Evolutionary conservation across 2,113 vertebrate species (phyloP).

Genomic region (Poicephalus gulielmi): DNA sequence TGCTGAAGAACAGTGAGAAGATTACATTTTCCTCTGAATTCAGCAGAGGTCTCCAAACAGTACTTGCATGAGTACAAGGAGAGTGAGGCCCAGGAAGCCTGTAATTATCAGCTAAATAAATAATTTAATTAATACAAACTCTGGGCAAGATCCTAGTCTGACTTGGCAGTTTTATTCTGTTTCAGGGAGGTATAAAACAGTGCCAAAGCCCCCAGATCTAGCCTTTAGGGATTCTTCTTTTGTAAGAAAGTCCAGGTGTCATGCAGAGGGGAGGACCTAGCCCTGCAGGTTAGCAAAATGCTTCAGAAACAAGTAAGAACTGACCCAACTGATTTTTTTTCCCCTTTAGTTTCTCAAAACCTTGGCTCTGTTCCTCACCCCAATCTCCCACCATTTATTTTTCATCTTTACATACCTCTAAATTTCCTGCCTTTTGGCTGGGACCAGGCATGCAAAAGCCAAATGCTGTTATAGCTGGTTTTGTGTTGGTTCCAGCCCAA

Average conservation of each 20-base stretch:
- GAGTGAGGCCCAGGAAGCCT: neutral
- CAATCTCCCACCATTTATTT: neutral
- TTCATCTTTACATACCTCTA: slow-evolving; percentile 47
- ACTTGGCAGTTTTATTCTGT: slow-evolving; percentile 21
- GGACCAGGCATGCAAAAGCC: neutral
- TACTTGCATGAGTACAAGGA: neutral
- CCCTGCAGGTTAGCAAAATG: neutral
- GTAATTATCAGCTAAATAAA: slow-evolving; percentile 49
- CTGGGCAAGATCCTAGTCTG: neutral
- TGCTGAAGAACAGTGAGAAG: neutral
- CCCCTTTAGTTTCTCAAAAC: neutral
- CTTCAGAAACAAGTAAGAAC: slow-evolving; percentile 29
- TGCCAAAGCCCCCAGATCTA: neutral
- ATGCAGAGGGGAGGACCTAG: neutral
- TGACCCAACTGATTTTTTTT: neutral
- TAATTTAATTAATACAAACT: slow-evolving; percentile 46
- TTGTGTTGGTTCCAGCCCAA: slow-evolving; percentile 57
- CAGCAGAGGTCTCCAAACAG: neutral
- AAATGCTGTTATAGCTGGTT: slow-evolving; percentile 48
- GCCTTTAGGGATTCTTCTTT: neutral
- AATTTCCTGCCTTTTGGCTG: slow-evolving; percentile 57
- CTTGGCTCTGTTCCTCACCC: neutral
- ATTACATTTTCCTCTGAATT: neutral
- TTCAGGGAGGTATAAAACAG: slow-evolving; percentile 1
- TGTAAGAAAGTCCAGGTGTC: neutral